These are phyloP conservation scores for Drosophila demipolita DNA, from an alignment of 2,888 invertebrate genomes.

Conservation along the genomic window DNA sequence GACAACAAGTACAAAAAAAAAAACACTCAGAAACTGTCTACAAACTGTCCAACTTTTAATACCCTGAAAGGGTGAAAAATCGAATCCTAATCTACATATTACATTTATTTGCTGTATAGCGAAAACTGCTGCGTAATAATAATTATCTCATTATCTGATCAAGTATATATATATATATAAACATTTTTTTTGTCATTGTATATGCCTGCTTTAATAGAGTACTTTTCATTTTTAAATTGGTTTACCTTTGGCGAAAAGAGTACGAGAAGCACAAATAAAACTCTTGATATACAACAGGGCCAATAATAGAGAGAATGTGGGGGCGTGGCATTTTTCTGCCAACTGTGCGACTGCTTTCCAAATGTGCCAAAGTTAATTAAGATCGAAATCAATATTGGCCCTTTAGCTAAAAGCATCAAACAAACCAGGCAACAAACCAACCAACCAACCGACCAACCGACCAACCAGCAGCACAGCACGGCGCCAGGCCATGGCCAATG, in stretches of 20 bases:
- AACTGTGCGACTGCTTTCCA: constrained; percentile 70
- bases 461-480: background rate
- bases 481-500: constrained; percentile 42
- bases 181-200: background rate
- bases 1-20: constrained; percentile 35
- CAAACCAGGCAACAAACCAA: constrained; percentile 55
- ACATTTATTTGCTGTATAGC: background rate
- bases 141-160: background rate
- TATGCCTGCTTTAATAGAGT: background rate
- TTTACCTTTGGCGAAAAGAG: constrained; percentile 18
- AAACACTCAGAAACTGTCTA: background rate
- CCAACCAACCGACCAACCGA: background rate
- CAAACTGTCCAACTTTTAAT: background rate
- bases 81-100: background rate
- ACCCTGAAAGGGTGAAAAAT: constrained; percentile 1
- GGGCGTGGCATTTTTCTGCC: constrained; percentile 30
- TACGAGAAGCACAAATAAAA: constrained; percentile 48
- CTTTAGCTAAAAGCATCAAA: constrained; percentile 81
- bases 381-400: constrained; percentile 83
- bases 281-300: constrained; percentile 31
- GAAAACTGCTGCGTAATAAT: background rate
- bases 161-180: background rate
- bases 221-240: background rate
- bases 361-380: constrained; percentile 84
- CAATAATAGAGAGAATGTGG: constrained; percentile 1